A percentile compares a stretch with the other conserved stretches of the same genome.
phyloP scores from a whole-genome alignment of 1,140 invertebrate species.

The Listronotus bonariensis region DNA sequence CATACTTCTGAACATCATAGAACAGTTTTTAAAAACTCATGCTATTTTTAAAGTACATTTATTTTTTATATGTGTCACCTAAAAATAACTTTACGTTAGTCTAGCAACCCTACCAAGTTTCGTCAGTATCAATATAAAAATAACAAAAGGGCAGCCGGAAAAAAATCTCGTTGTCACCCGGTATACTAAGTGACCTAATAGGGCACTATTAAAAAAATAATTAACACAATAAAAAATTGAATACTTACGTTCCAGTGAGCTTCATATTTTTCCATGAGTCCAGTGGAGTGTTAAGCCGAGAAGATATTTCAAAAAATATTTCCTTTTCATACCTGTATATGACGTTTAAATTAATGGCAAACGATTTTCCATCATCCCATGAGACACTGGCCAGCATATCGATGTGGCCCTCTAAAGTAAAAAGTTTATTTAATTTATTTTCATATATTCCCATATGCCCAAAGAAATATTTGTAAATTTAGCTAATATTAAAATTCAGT shows the following conservation, averaged over 20 bases:
- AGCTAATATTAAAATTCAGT: too few species aligned
- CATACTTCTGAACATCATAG: too few species aligned
- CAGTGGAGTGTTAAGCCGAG: conserved; percentile 71
- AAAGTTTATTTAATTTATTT: conserved; percentile 23
- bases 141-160: too few species aligned
- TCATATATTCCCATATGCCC: conserved; percentile 14
- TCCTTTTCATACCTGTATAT: conserved; percentile 58
- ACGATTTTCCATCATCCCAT: conserved; percentile 62
- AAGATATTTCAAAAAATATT: conserved; percentile 43
- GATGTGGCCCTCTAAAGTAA: conserved; percentile 39
- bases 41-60: too few species aligned
- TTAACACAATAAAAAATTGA: conserved; percentile 25
- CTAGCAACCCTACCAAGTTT: too few species aligned
- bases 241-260: conserved; percentile 64
- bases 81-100: too few species aligned
- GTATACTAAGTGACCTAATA: too few species aligned
- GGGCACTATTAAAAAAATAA: too few species aligned
- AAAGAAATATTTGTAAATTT: conserved; percentile 2
- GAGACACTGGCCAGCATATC: conserved; percentile 55
- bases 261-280: conserved; percentile 72
- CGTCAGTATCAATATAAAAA: too few species aligned
- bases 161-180: too few species aligned
- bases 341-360: conserved; percentile 60
- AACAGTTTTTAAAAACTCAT: too few species aligned
- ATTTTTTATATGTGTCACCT: too few species aligned